Base-by-base conservation (phyloP, 2,113 vertebrate genomes). In the Abramis brama region DNA sequence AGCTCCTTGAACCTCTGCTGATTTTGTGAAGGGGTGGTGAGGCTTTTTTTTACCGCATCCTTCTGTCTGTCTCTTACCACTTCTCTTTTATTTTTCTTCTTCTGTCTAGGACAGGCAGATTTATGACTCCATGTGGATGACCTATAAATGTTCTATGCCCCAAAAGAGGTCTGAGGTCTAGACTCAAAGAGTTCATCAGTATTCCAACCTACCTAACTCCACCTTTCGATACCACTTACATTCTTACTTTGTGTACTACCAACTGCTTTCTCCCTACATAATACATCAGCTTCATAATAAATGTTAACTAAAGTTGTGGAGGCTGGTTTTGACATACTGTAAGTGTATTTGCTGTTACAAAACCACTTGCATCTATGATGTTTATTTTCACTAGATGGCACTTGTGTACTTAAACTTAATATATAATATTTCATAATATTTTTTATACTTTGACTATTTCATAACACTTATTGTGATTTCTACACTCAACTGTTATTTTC, bases 311-410 rank as follows among this genome's bases (percentile, higher is more conserved):
- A 62, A 62, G n/a, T 62, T 12, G n/a, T 62, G 60, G 9, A 62
- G n/a, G n/a, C n/a, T 62, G 10, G 10, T 27, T 25, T 62, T 27
- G 19, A 57, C 19, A 55, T 55, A 19, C 4, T 55, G 10, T 17
- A 19, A 55, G 52, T 55, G 6, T 78, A 85, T 90, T 30, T 88
- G 52, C 71, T 87, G 80, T 85, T 12, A 64, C 62, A 64, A 64
- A 27, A 25, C 11, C 1, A 25, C 12, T n/a, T 62, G n/a, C n/a
- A 25, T 27, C 5, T 2, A 27, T 64, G 11, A 12, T 55, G 52
- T 55, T 55, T 4, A 57, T 57, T 21, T 57, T 21, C 25, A 66
- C 12, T 30, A 30, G 2, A 64, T 30, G 25, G 2, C 1, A 5
- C 25, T 30, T 30, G 62, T 30, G 25, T 25, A 60, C 23, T 60